A percentile compares a stretch with the other conserved stretches of the same genome.
These are phyloP conservation scores for Phacellophora camtschatica DNA, from an alignment of 30 jellyfish, hydroid and myxozoan species.

Conservation along the genomic window DNA sequence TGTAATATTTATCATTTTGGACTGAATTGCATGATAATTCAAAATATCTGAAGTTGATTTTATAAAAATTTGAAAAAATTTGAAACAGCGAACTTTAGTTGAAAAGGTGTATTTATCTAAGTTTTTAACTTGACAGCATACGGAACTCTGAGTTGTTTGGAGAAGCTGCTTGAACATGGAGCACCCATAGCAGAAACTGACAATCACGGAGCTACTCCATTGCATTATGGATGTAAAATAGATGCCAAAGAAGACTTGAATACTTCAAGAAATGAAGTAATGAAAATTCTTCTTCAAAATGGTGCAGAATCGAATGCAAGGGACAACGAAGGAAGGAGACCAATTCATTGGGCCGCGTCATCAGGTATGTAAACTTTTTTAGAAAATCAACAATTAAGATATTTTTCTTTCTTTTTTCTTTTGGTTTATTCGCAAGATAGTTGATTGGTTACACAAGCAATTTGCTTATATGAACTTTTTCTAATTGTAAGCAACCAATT, in stretches of 20 bases:
- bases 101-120: too few species aligned
- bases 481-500: too few species aligned
- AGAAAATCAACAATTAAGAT: too few species aligned
- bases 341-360: conserved; percentile 80
- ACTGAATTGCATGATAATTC: too few species aligned
- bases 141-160: conserved; percentile 41
- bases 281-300: conserved; percentile 23
- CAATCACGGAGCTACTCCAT: conserved; percentile 72
- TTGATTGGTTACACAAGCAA: too few species aligned
- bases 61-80: too few species aligned
- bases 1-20: too few species aligned
- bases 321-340: conserved; percentile 63
- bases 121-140: conserved; percentile 5
- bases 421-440: too few species aligned
- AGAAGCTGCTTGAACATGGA: conserved; percentile 17
- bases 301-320: conserved; percentile 32
- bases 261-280: conserved; percentile 26
- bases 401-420: too few species aligned
- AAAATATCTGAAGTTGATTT: too few species aligned
- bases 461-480: too few species aligned
- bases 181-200: conserved; percentile 40
- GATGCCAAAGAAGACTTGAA: conserved; percentile 43
- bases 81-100: background rate
- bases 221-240: conserved; percentile 72
- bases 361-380: conserved; percentile 63